phyloP scores from a whole-genome alignment of 2,113 vertebrate species.

The Rhipidura dahli region DNA sequence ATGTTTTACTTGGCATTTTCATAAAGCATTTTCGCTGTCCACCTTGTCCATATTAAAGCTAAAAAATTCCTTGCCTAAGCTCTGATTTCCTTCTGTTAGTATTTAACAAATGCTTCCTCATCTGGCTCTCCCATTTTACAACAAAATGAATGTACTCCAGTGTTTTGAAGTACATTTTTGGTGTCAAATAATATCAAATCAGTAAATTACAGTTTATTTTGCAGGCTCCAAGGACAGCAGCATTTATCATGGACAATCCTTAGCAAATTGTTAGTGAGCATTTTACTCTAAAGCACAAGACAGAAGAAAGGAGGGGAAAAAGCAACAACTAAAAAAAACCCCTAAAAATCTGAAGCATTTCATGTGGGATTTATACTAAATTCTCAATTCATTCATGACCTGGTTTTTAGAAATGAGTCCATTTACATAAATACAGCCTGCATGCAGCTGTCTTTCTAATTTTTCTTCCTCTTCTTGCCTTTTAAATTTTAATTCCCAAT shows the following conservation, averaged over 20 bases:
- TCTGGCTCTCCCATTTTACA: neutral
- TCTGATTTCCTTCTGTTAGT: neutral
- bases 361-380: neutral
- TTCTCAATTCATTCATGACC: neutral
- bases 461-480: neutral
- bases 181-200: neutral
- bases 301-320: neutral
- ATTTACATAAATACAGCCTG: neutral
- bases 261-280: neutral
- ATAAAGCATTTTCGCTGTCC: neutral
- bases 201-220: neutral
- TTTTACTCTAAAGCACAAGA: neutral
- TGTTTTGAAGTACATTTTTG: neutral
- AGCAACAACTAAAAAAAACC: neutral
- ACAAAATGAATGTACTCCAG: neutral
- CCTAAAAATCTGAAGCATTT: slow-evolving; percentile 11
- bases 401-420: neutral
- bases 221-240: neutral
- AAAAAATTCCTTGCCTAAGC: neutral
- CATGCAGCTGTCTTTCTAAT: neutral
- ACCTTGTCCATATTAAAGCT: neutral
- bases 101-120: neutral
- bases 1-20: neutral
- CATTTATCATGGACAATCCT: neutral
- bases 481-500: neutral